Evolutionary conservation across 2,888 invertebrate species (phyloP).

Genomic region (Andricus quercusramuli): DNA sequence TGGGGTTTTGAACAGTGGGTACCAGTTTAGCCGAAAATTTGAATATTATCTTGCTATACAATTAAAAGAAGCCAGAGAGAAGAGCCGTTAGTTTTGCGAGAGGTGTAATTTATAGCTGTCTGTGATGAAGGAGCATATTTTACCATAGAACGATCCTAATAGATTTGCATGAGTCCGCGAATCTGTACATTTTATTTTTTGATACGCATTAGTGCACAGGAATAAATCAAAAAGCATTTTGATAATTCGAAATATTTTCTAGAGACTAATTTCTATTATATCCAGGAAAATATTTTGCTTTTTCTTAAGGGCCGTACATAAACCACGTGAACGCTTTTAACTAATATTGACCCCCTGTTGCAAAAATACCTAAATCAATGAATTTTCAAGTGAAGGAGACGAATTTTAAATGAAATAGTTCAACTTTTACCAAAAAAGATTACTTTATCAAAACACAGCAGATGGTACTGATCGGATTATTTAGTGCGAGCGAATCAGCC

Average conservation of each 20-base stretch:
- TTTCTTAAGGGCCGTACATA: too few relatives aligned
- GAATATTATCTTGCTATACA: constrained; percentile 20
- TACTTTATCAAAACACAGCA: too few relatives aligned
- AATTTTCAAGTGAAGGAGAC: too few relatives aligned
- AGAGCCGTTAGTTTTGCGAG: neutral
- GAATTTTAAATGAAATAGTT: too few relatives aligned
- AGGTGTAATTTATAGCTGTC: constrained; percentile 20
- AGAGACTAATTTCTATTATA: too few relatives aligned
- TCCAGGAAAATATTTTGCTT: too few relatives aligned
- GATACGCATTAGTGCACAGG: neutral
- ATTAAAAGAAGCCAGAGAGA: neutral
- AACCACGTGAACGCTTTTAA: too few relatives aligned
- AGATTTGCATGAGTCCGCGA: neutral
- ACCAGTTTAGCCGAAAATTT: constrained; percentile 12
- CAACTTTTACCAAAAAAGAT: too few relatives aligned
- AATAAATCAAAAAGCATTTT: neutral
- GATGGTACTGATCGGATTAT: too few relatives aligned
- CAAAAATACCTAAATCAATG: too few relatives aligned
- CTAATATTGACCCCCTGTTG: too few relatives aligned
- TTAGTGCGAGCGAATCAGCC: too few relatives aligned
- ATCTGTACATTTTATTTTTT: neutral
- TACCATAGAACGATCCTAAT: neutral
- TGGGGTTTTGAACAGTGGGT: neutral
- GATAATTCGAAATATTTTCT: neutral
- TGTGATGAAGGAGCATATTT: constrained; percentile 12